Evolutionary conservation across 2,888 invertebrate genomes (phyloP).

Genomic region (Pegoplata infirma): DNA sequence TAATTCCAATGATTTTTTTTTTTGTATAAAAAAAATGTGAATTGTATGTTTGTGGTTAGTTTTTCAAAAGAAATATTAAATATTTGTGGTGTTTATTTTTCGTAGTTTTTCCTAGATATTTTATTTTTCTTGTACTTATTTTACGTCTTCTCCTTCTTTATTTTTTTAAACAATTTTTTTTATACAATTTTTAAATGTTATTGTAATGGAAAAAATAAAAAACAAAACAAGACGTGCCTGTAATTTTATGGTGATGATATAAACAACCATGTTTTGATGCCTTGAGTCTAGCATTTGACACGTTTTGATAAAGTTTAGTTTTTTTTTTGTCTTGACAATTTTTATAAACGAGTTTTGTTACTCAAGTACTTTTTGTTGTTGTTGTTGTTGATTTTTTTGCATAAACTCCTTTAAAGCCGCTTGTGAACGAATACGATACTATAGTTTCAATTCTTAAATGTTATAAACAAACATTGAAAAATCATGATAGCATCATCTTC

Average conservation of each 20-base stretch:
- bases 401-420: neutral
- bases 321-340: neutral
- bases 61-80: neutral
- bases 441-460: constrained; percentile 4
- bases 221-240: neutral
- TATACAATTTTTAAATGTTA: constrained; percentile 6
- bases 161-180: too few relatives aligned
- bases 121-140: neutral
- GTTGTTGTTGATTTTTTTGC: constrained; percentile 6
- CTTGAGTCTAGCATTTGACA: neutral
- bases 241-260: constrained; percentile 4
- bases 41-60: neutral
- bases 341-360: constrained; percentile 5
- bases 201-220: constrained; percentile 7
- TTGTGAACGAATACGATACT: neutral
- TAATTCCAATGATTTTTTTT: neutral
- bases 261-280: neutral
- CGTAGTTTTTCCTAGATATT: neutral
- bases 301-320: neutral
- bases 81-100: neutral
- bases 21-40: neutral
- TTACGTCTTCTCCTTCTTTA: neutral
- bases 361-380: neutral
- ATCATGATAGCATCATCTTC: constrained; percentile 19
- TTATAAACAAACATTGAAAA: constrained; percentile 18